Evolutionary conservation across 2,113 vertebrate species (phyloP).

Genomic region (Indri indri): DNA sequence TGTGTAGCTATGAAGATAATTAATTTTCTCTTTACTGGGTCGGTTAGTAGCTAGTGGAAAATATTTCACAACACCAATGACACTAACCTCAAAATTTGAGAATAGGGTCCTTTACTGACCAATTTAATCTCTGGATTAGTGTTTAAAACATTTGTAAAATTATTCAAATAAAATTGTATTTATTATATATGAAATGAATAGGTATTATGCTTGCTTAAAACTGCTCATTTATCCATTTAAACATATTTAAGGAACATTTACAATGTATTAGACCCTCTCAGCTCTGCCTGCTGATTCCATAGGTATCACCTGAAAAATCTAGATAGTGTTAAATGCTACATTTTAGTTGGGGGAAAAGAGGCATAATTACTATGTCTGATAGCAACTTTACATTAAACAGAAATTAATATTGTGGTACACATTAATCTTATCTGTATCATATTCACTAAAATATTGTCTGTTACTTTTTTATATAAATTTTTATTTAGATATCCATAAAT

Average conservation of each 20-base stretch:
- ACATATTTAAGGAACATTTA: neutral
- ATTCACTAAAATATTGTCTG: neutral
- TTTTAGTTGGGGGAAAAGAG: neutral
- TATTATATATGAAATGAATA: neutral
- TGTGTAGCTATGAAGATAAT: neutral
- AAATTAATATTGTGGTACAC: neutral
- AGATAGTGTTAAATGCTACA: neutral
- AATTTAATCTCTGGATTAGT: neutral
- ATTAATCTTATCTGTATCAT: neutral
- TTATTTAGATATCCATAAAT: neutral
- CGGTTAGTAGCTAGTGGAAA: neutral
- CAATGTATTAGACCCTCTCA: neutral
- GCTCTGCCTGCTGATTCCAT: neutral
- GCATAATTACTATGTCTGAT: neutral
- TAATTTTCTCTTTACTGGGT: neutral
- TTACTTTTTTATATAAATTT: neutral
- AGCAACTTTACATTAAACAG: neutral
- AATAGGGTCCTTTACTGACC: neutral
- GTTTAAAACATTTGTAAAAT: slow-evolving; percentile 14
- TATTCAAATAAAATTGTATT: neutral
- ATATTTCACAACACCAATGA: neutral
- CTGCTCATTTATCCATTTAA: neutral
- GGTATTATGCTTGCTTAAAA: neutral
- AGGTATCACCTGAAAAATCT: neutral
- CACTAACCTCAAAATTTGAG: neutral